These are phyloP conservation scores for Acutogordius australiensis DNA, from an alignment of 2,888 invertebrate genomes.

Conservation along the genomic window DNA sequence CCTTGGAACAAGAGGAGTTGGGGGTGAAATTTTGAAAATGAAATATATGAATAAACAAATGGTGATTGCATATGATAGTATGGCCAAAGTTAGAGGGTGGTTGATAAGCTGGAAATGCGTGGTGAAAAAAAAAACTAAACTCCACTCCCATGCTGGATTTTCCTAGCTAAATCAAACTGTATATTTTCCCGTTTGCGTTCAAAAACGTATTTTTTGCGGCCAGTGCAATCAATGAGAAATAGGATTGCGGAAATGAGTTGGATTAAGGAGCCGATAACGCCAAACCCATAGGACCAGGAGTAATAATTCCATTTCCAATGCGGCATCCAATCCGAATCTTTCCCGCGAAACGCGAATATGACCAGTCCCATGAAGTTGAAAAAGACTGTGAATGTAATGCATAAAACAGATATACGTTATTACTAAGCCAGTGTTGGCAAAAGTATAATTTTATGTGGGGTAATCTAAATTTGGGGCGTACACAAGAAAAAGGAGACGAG, in stretches of 20 bases:
- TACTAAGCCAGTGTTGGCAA: no score
- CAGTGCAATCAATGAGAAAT: background rate
- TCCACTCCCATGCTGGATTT: conserved; percentile 5
- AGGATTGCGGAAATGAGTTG: conserved; percentile 7
- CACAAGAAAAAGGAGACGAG: no score
- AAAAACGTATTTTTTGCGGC: background rate
- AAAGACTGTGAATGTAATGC: conserved; percentile 11
- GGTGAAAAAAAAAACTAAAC: no score
- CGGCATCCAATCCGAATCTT: conserved; percentile 16
- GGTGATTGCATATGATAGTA: no score
- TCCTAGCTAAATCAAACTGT: conserved; percentile 8
- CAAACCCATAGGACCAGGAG: conserved; percentile 15
- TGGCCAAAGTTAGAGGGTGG: no score
- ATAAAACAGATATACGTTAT: no score
- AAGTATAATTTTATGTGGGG: no score
- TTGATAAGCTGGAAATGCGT: no score
- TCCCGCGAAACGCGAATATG: conserved; percentile 15
- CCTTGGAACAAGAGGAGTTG: no score
- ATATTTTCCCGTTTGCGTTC: background rate
- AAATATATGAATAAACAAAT: no score
- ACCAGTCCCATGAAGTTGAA: conserved; percentile 14
- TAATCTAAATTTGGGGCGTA: no score
- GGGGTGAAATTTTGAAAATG: no score
- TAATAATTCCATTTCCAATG: conserved; percentile 15
- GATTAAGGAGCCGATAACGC: conserved; percentile 13